These are phyloP conservation scores for Leucosticte australis DNA, from an alignment of 2,113 vertebrate genomes.

Conservation along the genomic window DNA sequence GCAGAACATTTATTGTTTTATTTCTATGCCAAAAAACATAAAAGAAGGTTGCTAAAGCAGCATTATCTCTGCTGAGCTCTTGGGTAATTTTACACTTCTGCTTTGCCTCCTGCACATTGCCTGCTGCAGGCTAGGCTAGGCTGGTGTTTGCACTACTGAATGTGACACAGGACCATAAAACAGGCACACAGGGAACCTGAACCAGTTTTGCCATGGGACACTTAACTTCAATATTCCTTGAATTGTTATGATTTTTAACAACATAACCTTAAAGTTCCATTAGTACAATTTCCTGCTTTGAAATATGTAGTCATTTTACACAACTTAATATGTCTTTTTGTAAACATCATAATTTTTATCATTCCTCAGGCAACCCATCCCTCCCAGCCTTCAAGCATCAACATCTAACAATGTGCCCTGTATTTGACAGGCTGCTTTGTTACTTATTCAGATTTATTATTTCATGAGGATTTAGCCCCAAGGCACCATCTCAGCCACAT, in stretches of 20 bases:
- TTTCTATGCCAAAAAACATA: neutral
- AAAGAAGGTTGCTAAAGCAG: neutral
- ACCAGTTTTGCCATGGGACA: neutral
- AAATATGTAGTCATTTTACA: neutral
- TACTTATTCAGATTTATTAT: constrained; percentile 22
- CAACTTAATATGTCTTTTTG: neutral
- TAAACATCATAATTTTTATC: constrained; percentile 24
- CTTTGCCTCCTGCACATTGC: neutral
- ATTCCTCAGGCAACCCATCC: constrained; percentile 5
- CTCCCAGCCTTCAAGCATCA: constrained; percentile 2
- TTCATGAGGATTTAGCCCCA: neutral
- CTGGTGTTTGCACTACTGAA: neutral
- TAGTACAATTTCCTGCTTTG: neutral
- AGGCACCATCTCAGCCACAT: neutral
- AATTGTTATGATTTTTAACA: neutral
- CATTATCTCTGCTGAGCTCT: neutral
- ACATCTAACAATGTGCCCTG: neutral
- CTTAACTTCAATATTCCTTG: neutral
- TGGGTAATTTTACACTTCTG: neutral
- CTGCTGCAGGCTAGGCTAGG: neutral
- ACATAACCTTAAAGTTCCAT: neutral
- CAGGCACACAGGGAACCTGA: neutral
- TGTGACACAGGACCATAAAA: neutral
- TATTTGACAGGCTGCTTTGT: constrained; percentile 5
- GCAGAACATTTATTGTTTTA: neutral